Percentiles rank a stretch among this genome's conserved stretches.
Conservation (phyloP, 2,797 vertebrate species). For the Lindbergichthys nudifrons region DNA sequence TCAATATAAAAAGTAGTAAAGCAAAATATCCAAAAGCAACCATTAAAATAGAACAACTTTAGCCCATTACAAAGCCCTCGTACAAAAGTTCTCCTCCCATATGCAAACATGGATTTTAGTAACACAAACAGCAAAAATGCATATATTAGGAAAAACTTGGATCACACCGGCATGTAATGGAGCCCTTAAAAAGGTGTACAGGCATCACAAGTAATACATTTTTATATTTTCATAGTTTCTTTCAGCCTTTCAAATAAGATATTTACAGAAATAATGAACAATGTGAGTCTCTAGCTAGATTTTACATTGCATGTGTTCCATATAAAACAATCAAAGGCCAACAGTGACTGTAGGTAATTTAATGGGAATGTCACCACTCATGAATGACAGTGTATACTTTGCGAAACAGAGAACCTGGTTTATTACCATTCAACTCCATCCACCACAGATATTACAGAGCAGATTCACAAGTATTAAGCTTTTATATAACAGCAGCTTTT, state of each 20-base stretch:
- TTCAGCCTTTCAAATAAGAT: background rate
- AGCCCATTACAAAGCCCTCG: background rate
- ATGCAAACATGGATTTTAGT: background rate
- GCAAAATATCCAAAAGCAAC: no score
- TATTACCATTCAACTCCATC: constrained; percentile 90
- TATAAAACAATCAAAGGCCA: background rate
- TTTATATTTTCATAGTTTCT: background rate
- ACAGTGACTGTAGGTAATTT: background rate
- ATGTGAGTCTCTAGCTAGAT: background rate
- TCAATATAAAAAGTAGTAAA: no score
- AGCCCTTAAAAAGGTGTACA: no score
- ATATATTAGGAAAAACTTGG: background rate
- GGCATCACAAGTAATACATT: constrained; percentile 9
- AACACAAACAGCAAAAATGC: background rate
- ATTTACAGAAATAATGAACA: background rate
- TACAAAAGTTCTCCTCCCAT: background rate
- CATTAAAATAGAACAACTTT: background rate
- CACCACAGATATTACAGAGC: constrained; percentile 89
- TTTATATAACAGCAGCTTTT: constrained; percentile 86
- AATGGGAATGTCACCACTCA: constrained; percentile 20
- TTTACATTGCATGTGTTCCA: background rate
- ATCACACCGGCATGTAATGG: background rate
- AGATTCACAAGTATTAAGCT: constrained; percentile 88
- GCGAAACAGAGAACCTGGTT: constrained; percentile 88
- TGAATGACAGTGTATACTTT: constrained; percentile 72